Conservation (phyloP, 2,113 vertebrate species). For the Alligator mississippiensis region DNA sequence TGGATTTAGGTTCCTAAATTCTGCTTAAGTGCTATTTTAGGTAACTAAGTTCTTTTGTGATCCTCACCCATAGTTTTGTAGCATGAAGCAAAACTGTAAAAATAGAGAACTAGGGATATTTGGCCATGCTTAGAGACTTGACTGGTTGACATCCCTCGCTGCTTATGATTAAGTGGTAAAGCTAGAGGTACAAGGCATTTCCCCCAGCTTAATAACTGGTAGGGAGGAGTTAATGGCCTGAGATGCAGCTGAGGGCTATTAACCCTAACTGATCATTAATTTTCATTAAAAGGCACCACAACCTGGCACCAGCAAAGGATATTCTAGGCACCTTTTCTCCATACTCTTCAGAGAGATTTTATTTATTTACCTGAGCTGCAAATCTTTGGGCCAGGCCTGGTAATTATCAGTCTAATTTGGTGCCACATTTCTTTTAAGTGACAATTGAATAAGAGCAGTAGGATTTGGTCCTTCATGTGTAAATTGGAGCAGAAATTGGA, state of each 20-base stretch:
- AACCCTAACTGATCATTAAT: constrained; percentile 66
- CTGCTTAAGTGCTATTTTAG: no score
- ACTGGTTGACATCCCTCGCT: constrained; percentile 33
- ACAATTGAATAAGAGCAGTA: not conserved
- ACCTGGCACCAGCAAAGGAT: constrained; percentile 42
- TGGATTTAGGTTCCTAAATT: no score
- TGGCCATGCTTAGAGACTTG: not conserved
- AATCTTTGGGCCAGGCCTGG: not conserved
- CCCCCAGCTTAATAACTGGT: constrained; percentile 59
- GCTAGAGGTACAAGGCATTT: constrained; percentile 36
- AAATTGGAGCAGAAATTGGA: not conserved
- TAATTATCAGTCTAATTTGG: not conserved
- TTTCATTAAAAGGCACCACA: constrained; percentile 61
- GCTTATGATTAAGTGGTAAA: constrained; percentile 51
- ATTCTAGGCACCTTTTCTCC: constrained; percentile 24
- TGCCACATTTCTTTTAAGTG: not conserved
- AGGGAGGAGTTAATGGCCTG: constrained; percentile 66
- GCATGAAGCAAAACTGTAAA: not conserved
- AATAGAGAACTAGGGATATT: not conserved
- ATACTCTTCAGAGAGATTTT: constrained; percentile 6
- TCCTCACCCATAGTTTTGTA: not conserved
- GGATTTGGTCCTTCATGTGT: not conserved
- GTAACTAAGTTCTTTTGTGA: no score
- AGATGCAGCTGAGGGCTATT: constrained; percentile 63
- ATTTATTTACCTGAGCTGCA: not conserved